Evolutionary conservation across 1,140 invertebrate genomes (phyloP), one percentile per base, ranked within the genome.

Genomic region (Pseudomyrmex flavicornis): DNA sequence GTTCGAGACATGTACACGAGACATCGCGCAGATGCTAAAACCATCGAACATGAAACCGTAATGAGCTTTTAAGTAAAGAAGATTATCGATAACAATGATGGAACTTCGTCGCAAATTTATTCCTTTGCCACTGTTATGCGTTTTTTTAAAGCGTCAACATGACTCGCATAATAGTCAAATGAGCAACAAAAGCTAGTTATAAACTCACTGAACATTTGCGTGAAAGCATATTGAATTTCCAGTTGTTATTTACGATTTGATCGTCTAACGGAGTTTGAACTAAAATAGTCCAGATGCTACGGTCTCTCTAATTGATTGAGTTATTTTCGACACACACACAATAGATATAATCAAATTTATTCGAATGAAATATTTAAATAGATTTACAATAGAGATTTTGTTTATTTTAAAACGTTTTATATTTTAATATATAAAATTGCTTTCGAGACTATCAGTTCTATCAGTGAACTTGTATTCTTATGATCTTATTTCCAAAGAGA

Each of bases 251-350:
- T 3, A 9, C 12, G n/a, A 66, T 66, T 46, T 17, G 35, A 35
- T 44, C 48, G n/a, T 54, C 7, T 8, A 13, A 44, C 17, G 44
- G 62, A 15, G 44, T 15, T 74, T 9, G 44, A 61, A 66, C 48
- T 46, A 87, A 84, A 86, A 70, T 86, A 50, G 58, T 82, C 72
- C 56, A 54, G n/a, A 88, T 84, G 58, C 74, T 4, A 1, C 12
- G 65, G 65, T 59, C 79, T 63, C 58, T 85, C 58, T 88, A 88
- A 88, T 88, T 88, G 70, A 73, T 52, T 59, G 54, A 15, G 65
- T 56, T 85, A 80, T 88, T 88, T 85, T 88, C 63, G 62, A 66
- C 83, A 62, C 59, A 56, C 59, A n/a, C 69, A 77, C 66, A 83
- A 75, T 87, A 88, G 85, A 52, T 52, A 35, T 35, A 35, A 17